phyloP scores from a whole-genome alignment of 2,888 invertebrate genomes.

The Neuroscelio doddi region DNA sequence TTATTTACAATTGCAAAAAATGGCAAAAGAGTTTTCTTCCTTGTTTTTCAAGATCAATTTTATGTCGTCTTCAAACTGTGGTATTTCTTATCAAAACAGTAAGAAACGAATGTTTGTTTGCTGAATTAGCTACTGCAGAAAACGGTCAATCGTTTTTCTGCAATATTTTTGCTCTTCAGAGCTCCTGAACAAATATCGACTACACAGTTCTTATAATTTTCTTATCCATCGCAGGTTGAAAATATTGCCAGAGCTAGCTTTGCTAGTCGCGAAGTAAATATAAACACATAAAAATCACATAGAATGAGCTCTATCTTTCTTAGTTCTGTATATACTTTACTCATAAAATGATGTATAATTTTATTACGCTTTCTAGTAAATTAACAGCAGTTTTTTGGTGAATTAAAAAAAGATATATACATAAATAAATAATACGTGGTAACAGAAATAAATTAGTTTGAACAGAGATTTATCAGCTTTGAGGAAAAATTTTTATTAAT shows the following conservation, averaged over 20 bases:
- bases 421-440: too few species aligned
- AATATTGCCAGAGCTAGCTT: conserved; percentile 36
- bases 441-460: too few species aligned
- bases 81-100: conserved; percentile 38
- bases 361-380: too few species aligned
- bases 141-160: conserved; percentile 43
- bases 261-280: conserved; percentile 38
- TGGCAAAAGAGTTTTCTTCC: not conserved
- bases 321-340: conserved; percentile 26
- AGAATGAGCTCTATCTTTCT: conserved; percentile 32
- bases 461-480: too few species aligned
- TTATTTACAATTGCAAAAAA: conserved; percentile 1
- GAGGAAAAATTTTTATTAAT: too few species aligned
- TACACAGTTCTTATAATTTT: conserved; percentile 45
- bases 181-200: conserved; percentile 47
- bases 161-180: conserved; percentile 44
- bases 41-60: conserved; percentile 24
- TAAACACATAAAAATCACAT: conserved; percentile 42
- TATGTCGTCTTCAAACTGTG: conserved; percentile 29
- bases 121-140: conserved; percentile 33
- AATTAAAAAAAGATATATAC: too few species aligned
- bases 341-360: conserved; percentile 33
- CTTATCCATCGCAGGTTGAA: conserved; percentile 42
- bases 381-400: too few species aligned
- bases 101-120: conserved; percentile 45